Conservation (phyloP, 1,140 invertebrate genomes). For the Atopsyche davidsoni region DNA sequence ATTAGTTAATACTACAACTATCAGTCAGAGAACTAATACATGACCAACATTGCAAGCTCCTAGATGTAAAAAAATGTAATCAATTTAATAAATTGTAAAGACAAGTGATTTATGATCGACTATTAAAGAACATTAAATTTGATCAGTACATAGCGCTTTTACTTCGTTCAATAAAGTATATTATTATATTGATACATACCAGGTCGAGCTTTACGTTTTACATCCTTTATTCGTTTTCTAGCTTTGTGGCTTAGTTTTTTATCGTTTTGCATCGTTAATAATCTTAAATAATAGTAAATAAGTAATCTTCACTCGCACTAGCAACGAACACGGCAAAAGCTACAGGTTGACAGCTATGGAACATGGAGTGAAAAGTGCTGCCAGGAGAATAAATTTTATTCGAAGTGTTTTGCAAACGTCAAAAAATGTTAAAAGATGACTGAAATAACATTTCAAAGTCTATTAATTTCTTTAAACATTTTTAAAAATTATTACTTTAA, state of each 20-base stretch:
- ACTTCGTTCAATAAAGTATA: slow-evolving; percentile 19
- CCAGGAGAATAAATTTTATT: background rate
- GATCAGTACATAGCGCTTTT: no score
- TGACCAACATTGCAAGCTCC: no score
- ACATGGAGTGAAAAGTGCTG: no score
- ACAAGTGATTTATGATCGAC: no score
- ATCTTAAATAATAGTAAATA: no score
- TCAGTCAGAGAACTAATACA: no score
- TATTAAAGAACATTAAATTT: no score
- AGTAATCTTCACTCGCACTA: no score
- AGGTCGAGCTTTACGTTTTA: slow-evolving; percentile 81
- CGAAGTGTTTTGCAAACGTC: background rate
- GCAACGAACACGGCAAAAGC: slow-evolving; percentile 9
- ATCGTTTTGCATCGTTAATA: slow-evolving; percentile 19
- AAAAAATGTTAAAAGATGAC: background rate
- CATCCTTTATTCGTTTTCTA: slow-evolving; percentile 77
- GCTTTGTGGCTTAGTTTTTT: slow-evolving; percentile 60
- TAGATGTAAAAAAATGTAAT: no score
- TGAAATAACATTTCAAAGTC: background rate
- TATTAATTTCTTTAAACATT: background rate
- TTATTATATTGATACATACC: slow-evolving; percentile 51
- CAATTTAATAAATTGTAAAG: no score
- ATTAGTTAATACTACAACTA: no score
- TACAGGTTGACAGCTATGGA: slow-evolving; percentile 19
- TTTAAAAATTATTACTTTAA: background rate